Evolutionary conservation across 2,113 vertebrate species (phyloP), one percentile per base, ranked within the genome.

Genomic region (Cyanoliseus patagonus): DNA sequence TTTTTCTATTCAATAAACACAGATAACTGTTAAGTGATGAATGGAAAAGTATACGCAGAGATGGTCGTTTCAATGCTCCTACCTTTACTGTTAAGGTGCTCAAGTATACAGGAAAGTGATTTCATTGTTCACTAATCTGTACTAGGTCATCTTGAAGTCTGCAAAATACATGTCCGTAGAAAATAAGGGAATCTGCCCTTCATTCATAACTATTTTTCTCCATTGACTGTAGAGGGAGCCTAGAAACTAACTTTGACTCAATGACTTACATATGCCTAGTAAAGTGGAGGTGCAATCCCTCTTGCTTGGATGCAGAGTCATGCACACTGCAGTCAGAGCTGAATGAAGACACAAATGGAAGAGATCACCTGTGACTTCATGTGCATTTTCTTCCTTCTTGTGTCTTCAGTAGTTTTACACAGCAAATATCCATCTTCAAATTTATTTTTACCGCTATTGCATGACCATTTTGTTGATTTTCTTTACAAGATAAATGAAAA

Each of bases 221-320:
- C 62, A 39, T 31, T 49, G 73, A 89, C 95, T 97, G 89, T 94
- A 97, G 95, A 89, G 94, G 95, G 94, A 96, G 96, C 94, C 77
- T 89, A 95, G 84, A 82, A 96, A 91, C 94, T 94, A 42, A 53
- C 46, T 92, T 95, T 92, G 61, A 24, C 46, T 47, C 35, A 27
- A 30, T 73, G 57, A 7, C 42, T 82, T 39, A 80, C 44, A 35
- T 11, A 19, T 11, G 24, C 18, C 22, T 9, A n/a, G 46, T 15
- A 42, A 83, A 30, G 69, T 49, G 9, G 49, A 92, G 47, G 18
- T 73, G 35, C 41, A 68, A 18, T 75, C 10, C 44, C 42, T 81
- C 12, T 31, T 59, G n/a, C 64, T 64, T n/a, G 11, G 59, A 27
- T 28, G 51, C 31, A 17, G 37, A 72, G n/a, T 23, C 59, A 5